Conservation (phyloP, 1,140 invertebrate species). For the Habropoda laboriosa region DNA sequence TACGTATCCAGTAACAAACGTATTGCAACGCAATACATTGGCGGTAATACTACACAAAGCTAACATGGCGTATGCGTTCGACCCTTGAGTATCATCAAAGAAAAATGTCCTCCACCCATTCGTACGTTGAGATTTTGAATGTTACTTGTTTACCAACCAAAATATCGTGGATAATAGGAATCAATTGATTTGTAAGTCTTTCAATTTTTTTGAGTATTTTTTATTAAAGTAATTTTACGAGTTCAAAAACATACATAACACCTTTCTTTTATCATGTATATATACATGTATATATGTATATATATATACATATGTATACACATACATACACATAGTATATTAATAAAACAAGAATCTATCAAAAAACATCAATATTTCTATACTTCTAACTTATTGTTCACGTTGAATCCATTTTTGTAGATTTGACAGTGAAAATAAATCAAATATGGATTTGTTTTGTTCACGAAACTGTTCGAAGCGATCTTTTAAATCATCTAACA, state of each 20-base stretch:
- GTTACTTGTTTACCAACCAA: no score
- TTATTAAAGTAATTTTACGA: conserved; percentile 31
- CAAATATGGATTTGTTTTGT: conserved; percentile 69
- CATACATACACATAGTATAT: no score
- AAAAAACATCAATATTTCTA: conserved; percentile 6
- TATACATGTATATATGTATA: neutral
- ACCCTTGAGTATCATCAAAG: conserved; percentile 7
- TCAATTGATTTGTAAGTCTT: neutral
- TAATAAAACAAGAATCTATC: conserved; percentile 2
- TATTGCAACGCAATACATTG: conserved; percentile 35
- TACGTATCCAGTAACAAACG: neutral
- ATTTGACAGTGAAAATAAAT: conserved; percentile 60
- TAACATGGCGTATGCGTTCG: conserved; percentile 27
- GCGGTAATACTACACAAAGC: conserved; percentile 27
- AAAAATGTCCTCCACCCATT: no score
- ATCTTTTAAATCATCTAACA: conserved; percentile 17
- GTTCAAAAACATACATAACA: neutral
- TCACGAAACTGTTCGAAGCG: conserved; percentile 73
- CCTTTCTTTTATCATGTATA: neutral
- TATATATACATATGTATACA: no score
- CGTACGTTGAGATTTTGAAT: neutral
- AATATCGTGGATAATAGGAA: neutral
- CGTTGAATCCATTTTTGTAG: conserved; percentile 59
- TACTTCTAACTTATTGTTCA: conserved; percentile 54
- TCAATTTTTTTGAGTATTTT: no score